Base-by-base conservation (phyloP, 2,888 invertebrate genomes). In the Drosophila niveifrons region DNA sequence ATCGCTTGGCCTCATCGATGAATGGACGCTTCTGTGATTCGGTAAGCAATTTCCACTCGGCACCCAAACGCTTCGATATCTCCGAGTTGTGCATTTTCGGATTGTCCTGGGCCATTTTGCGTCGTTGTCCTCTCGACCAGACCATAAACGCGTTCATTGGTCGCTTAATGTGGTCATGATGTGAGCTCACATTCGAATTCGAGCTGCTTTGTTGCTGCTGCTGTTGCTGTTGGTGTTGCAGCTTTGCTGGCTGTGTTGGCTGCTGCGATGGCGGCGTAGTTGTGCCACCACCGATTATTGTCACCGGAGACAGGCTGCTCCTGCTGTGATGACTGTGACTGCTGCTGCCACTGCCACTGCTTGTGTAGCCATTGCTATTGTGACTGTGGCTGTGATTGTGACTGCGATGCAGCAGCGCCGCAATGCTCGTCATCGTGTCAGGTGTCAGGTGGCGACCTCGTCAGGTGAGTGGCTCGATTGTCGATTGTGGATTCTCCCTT, bases 111-210 rank as follows among this genome's bases (percentile, higher is more conserved):
- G 98, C 97, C 93, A 98, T 98, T 93, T 98, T 97, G 71, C 98
- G 94, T 46, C 98, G 94, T 92, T 98, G 98, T 55, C 97, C 96
- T 56, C 98, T 93, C 31, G 98, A 98, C 98, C 98, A 98, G 17
- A 93, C 98, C 98, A 98, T 98, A 93, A 98, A 98, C 1, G 98
- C 98, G 93, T 98, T 98, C 98, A 99, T 98, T 41, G 98, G 98
- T 63, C 98, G 94, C 92, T 98, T 98, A 83, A 98, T 97, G 92
- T 98, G 97, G 91, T 96, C 96, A 80, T 91, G 90, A 64, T 87
- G 75, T 48, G 82, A 65, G 28, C 75, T 69, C 46, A 62, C 75
- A 68, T 67, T 70, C 13, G 75, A 57, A 41, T 48, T 41, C 1
- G 36, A 50, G 47, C 46, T 50, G 31, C 17, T 50, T 13, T 67